phyloP scores from a whole-genome alignment of 2,888 invertebrate genomes.

The Ophioninae sp. region DNA sequence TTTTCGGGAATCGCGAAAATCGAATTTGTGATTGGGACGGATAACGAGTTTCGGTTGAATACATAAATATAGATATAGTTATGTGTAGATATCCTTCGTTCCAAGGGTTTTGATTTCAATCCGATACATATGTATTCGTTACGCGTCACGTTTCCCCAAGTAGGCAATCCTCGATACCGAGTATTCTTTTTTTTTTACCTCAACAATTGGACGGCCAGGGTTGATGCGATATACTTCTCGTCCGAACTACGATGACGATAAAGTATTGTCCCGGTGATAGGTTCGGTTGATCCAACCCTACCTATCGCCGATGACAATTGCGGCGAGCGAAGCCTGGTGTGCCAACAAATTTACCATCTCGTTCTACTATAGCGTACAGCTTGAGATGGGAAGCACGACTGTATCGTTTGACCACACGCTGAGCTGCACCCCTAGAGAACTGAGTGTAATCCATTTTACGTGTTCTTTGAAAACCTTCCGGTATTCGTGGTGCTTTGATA shows the following conservation, averaged over 20 bases:
- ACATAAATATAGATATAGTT: conserved; percentile 26
- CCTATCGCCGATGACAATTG: conserved; percentile 46
- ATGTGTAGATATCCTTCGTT: too few relatives aligned
- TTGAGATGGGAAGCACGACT: conserved; percentile 37
- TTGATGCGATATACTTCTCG: conserved; percentile 25
- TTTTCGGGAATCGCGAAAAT: conserved; percentile 44
- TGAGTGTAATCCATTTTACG: conserved; percentile 46
- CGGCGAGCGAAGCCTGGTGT: conserved; percentile 25
- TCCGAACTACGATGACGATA: conserved; percentile 18
- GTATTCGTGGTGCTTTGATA: not conserved
- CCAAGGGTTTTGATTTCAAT: conserved; percentile 16
- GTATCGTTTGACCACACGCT: conserved; percentile 52
- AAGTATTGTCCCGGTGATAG: conserved; percentile 50
- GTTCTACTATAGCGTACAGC: conserved; percentile 44
- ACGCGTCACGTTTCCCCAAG: conserved; percentile 16
- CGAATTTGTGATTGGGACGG: conserved; percentile 36
- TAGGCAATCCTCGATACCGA: conserved; percentile 31
- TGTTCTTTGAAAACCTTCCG: conserved; percentile 34
- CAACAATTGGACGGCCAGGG: conserved; percentile 45
- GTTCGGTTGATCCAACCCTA: conserved; percentile 12
- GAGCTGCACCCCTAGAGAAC: conserved; percentile 45
- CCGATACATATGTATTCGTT: conserved; percentile 27
- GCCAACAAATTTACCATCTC: conserved; percentile 58
- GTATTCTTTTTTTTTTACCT: conserved; percentile 54
- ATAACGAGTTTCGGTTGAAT: conserved; percentile 47